Conservation (phyloP, 37 sponge, comb jelly and placozoan genomes). For the Dysidea cf. avara region DNA sequence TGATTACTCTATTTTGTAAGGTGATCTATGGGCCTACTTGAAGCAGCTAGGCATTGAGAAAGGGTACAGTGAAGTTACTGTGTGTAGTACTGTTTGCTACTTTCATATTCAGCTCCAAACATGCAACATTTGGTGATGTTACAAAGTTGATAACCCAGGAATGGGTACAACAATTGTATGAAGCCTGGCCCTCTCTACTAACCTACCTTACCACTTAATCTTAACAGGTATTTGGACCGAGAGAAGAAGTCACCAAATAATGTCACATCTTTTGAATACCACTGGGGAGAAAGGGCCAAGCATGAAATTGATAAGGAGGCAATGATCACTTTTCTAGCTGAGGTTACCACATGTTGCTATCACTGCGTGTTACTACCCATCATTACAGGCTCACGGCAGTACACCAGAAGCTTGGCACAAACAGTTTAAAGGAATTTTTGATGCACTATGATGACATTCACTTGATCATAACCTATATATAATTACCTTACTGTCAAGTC, state of each 20-base stretch:
- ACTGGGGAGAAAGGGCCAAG: constrained; percentile 61
- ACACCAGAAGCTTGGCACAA: too few relatives aligned
- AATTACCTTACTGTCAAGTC: too few relatives aligned
- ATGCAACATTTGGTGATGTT: constrained; percentile 58
- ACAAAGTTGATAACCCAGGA: constrained; percentile 35
- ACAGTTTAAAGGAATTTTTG: too few relatives aligned
- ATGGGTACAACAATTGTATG: constrained; percentile 54
- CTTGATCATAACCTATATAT: too few relatives aligned
- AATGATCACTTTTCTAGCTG: constrained; percentile 49
- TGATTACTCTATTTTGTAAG: not conserved
- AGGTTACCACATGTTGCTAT: constrained; percentile 12
- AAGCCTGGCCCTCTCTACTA: not conserved
- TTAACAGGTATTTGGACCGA: constrained; percentile 58
- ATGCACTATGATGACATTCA: too few relatives aligned
- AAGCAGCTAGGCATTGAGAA: constrained; percentile 1
- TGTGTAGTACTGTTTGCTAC: too few relatives aligned
- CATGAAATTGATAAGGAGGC: constrained; percentile 46
- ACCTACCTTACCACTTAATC: not conserved
- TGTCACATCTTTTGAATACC: constrained; percentile 23
- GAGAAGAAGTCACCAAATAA: constrained; percentile 50
- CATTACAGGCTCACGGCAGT: too few relatives aligned
- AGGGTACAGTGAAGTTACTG: not conserved
- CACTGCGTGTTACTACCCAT: too few relatives aligned
- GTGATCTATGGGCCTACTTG: constrained; percentile 1
- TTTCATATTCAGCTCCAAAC: constrained; percentile 5